Evolutionary conservation across 2,888 invertebrate species (phyloP), one percentile per base, ranked within the genome.

Genomic region (Acanthosepion pharaonis): DNA sequence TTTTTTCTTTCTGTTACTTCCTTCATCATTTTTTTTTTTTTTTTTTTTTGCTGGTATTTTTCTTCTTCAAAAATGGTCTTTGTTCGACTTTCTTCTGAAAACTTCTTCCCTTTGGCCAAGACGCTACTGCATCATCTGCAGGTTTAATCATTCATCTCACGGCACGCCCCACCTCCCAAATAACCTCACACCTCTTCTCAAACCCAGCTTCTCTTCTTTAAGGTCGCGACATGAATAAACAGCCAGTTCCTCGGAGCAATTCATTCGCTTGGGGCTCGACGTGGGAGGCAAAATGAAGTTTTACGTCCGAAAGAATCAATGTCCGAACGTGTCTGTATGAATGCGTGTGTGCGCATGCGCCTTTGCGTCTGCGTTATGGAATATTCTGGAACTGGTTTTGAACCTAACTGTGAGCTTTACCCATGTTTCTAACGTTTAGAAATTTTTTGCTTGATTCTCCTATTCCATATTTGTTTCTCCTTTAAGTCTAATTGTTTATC

Each of bases 101-200:
- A 59, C 1, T 20, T 5, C 59, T 6, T 5, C 11, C 78, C n/a
- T 5, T 78, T 18, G 15, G n/a, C n/a, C 28, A 1, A 78, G 78
- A 78, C n/a, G 78, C 9, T 18, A 78, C 78, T n/a, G 78, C 78
- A 78, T 9, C 33, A 78, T 78, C 15, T 78, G n/a, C n/a, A n/a
- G 78, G n/a, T 78, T 78, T 78, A 78, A 33, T 78, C n/a, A 78
- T 78, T 78, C 78, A 78, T 78, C 78, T 78, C 78, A 78, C 78
- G n/a, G 78, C 15, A 15, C n/a, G 3, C 42, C 42, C 42, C 42
- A 42, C 42, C 42, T 42, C n/a, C 18, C n/a, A 78, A 78, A 78
- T 78, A 78, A 11, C n/a, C 78, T n/a, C 78, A n/a, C 2, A 15
- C n/a, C n/a, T 18, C n/a, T 18, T 78, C n/a, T 15, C 28, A 8